Evolutionary conservation across 2,888 invertebrate genomes (phyloP), one percentile per base, ranked within the genome.

Genomic region (Sphecodes monilicornis): DNA sequence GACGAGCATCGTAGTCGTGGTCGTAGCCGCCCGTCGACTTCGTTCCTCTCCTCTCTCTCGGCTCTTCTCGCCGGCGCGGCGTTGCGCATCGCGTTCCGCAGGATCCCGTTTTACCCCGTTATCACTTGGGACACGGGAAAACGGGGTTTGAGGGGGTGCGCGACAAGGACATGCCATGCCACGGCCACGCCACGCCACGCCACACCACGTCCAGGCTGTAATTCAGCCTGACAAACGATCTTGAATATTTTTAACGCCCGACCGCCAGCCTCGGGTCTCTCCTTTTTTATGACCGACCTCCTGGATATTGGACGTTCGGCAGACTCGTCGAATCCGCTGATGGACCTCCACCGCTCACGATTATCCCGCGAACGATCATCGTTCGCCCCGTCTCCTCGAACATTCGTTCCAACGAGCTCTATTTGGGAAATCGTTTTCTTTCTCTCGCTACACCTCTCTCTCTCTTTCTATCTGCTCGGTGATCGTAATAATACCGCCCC

Each of bases 171-270:
- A 36, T 16, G 32, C 75, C 69, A 26, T 11, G 29, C 70, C 2
- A 57, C 26, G 66, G 29, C 70, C 73, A 43, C 57, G 64, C 66
- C 26, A 60, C 10, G 29, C 70, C 3, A 60, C n/a, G 32, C 71
- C 73, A 46, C 60, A 60, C 66, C 32, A 50, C 29, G 32, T 75
- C 70, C 73, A 71, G 68, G 79, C 85, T 89, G 88, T 93, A 92
- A 92, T 91, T 91, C 92, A 91, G 88, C 83, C 92, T 94, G 93
- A 94, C 93, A 92, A 93, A 94, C 94, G 94, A 93, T 93, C 92
- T 90, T 91, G 92, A 93, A 93, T 94, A 93, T 93, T 94, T 94
- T 94, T 92, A 93, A 91, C 92, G 91, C 92, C 91, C 89, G 89
- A 87, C 80, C 50, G 22, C 86, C 84, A 84, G 88, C 82, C 86